phyloP scores from a whole-genome alignment of 2,113 vertebrate genomes.

The Sorex fumeus region DNA sequence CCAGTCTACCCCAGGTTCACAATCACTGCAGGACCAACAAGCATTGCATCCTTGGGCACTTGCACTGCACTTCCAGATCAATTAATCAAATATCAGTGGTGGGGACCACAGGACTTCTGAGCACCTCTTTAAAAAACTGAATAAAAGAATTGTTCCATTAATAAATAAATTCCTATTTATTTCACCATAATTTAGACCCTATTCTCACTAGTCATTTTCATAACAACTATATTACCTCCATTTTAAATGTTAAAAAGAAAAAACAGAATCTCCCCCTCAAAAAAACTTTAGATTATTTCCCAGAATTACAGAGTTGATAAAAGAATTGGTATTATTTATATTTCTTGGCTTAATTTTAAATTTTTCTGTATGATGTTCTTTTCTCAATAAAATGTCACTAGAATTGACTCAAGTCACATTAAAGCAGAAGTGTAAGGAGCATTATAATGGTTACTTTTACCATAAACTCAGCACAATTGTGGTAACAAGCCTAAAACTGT shows the following conservation, averaged over 20 bases:
- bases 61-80: no score
- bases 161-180: constrained; percentile 19
- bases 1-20: no score
- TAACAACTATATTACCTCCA: neutral
- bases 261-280: neutral
- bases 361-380: neutral
- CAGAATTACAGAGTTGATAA: neutral
- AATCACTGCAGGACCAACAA: no score
- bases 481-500: neutral
- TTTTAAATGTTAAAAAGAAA: neutral
- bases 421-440: neutral
- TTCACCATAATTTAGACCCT: neutral
- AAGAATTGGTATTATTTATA: neutral
- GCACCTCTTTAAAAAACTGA: no score
- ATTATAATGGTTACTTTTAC: neutral
- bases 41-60: no score
- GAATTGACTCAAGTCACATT: neutral
- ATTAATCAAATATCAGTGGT: no score
- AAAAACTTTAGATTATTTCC: neutral
- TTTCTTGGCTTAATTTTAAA: neutral
- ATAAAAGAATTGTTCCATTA: neutral
- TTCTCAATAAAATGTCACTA: neutral
- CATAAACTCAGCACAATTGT: neutral
- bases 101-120: no score
- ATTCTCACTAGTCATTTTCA: neutral